Conservation (phyloP, 2,888 invertebrate species). For the Oxystoma pomonae region DNA sequence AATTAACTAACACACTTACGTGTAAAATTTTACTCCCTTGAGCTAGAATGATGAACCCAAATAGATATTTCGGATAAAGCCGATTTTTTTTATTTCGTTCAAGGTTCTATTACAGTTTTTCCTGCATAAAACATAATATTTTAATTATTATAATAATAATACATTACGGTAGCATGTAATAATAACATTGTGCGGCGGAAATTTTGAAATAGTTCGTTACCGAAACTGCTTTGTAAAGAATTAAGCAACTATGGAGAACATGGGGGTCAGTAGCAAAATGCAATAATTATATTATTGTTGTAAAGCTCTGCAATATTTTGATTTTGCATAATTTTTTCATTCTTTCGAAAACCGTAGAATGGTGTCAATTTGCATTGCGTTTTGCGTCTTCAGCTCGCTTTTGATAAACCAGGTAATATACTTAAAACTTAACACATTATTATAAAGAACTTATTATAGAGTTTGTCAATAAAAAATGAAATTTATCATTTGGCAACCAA, state of each 20-base stretch:
- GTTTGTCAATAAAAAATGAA: too few species aligned
- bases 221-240: constrained; percentile 12
- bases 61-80: background rate
- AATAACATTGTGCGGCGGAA: constrained; percentile 13
- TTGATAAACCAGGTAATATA: constrained; percentile 1
- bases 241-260: constrained; percentile 10
- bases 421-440: too few species aligned
- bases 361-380: background rate
- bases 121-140: constrained; percentile 12
- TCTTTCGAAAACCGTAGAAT: background rate
- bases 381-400: background rate
- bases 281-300: background rate
- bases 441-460: too few species aligned
- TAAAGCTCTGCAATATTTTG: background rate
- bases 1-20: background rate
- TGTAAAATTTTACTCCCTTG: background rate
- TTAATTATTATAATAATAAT: constrained; percentile 16
- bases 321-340: background rate
- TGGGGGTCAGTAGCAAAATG: constrained; percentile 1
- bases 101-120: background rate
- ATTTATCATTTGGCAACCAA: too few species aligned
- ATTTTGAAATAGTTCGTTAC: constrained; percentile 15
- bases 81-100: background rate
- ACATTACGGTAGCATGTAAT: constrained; percentile 15
- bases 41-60: background rate